These are phyloP conservation scores for Sphyrna mokarran DNA, from an alignment of 2,113 vertebrate species.

Conservation along the genomic window DNA sequence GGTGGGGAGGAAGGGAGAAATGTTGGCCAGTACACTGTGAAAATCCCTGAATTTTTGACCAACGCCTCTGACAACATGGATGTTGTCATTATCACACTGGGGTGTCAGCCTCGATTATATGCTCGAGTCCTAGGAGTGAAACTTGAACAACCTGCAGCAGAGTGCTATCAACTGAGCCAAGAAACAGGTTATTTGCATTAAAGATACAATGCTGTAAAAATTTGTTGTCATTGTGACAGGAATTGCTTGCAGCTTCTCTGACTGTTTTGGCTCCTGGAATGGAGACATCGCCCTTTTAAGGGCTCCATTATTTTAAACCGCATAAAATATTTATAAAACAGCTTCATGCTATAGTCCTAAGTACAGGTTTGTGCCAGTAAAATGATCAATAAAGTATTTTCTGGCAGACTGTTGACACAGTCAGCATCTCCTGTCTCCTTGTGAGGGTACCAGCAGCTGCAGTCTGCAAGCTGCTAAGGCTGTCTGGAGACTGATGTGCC, in stretches of 20 bases:
- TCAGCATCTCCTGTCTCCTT: constrained; percentile 34
- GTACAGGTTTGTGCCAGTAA: constrained; percentile 28
- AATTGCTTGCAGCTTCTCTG: constrained; percentile 8
- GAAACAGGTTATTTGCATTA: constrained; percentile 5
- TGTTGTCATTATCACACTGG: too few relatives aligned
- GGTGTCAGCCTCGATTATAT: constrained; percentile 1
- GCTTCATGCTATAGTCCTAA: constrained; percentile 10
- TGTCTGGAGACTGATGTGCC: not conserved
- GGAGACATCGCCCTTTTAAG: constrained; percentile 12
- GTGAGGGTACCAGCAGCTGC: not conserved
- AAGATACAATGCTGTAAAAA: not conserved
- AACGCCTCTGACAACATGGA: not conserved
- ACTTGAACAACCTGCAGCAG: not conserved
- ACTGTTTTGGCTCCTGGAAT: not conserved
- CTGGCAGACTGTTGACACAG: constrained; percentile 32
- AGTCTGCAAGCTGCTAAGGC: not conserved
- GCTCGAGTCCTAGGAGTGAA: not conserved
- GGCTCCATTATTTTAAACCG: constrained; percentile 16
- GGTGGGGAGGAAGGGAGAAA: not conserved
- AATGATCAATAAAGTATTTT: constrained; percentile 29
- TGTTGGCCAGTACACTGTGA: not conserved
- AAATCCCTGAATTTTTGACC: not conserved
- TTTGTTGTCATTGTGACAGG: not conserved
- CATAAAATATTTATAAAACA: constrained; percentile 32
- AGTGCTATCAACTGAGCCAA: not conserved